Percentiles rank a stretch among this genome's conserved stretches.
Evolutionary conservation across 2,797 vertebrate species (phyloP).

Genomic region (Rhabdophis nuchalis): DNA sequence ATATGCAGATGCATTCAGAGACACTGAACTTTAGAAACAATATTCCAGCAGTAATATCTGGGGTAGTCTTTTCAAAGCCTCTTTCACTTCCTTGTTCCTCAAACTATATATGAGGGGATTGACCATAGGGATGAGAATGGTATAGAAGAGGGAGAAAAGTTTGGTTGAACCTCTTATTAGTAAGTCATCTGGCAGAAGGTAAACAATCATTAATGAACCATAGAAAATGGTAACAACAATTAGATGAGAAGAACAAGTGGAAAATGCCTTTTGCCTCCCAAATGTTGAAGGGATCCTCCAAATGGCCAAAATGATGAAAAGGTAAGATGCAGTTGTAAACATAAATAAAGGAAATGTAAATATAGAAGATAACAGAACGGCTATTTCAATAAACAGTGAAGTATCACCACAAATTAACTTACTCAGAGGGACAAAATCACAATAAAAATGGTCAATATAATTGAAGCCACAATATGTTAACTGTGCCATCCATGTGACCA

Average conservation of each 20-base stretch:
- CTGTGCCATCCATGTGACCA: constrained; percentile 48
- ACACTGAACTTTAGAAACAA: background rate
- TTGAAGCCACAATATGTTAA: constrained; percentile 58
- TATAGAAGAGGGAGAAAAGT: constrained; percentile 11
- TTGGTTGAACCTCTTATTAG: background rate
- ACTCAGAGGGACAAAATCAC: constrained; percentile 60
- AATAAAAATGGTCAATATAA: constrained; percentile 63
- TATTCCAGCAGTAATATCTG: background rate
- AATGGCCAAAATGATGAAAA: constrained; percentile 1
- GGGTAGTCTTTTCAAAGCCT: background rate
- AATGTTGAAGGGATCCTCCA: background rate
- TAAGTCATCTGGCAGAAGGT: background rate
- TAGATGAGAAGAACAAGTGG: constrained; percentile 14
- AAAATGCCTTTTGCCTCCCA: constrained; percentile 25
- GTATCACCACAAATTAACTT: constrained; percentile 57
- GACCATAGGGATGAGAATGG: background rate
- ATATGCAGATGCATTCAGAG: background rate
- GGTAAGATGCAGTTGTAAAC: constrained; percentile 2
- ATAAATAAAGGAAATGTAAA: constrained; percentile 12
- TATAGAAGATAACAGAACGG: background rate
- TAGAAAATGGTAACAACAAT: constrained; percentile 21
- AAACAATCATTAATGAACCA: constrained; percentile 16
- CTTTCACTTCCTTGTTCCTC: constrained; percentile 19
- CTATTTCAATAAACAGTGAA: background rate
- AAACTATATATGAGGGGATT: constrained; percentile 18